Base-by-base conservation (phyloP, 1,140 invertebrate species). In the Neodiprion lecontei region DNA sequence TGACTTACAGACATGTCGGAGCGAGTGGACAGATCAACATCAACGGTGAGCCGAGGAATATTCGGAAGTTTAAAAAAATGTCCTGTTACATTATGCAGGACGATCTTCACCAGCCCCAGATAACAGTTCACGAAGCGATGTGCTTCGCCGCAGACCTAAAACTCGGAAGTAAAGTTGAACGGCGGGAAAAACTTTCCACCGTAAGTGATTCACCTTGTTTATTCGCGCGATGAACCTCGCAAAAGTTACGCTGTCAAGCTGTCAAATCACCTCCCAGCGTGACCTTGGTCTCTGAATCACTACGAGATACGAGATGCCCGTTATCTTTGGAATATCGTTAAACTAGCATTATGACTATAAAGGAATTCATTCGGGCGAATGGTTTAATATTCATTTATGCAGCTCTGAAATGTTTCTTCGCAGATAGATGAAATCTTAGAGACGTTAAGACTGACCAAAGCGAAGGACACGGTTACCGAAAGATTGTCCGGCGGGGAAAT, bases 51-150 rank as follows among this genome's bases (percentile, higher is more conserved):
- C 91, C 92, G 0, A 89, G 96, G 66, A 90, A 97, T 81, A 86
- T 96, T 67, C 88, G 92, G 12, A 89, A 91, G 65, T 98, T 98
- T 88, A 91, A 94, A 49, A 96, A 96, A 89, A 91, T 96, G 81
- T 97, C 96, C 0, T 92, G 96, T 67, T 98, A 98, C 87, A 98
- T 98, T 78, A 97, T 98, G 96, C 97, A 99, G 84, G 93, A 98
- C 72, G 96, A 98, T 87, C 89, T 97, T 17, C 88, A 97, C 7
- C 94, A 97, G 80, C 95, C 94, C 0, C 91, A 94, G 78, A 92
- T 98, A 65, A 96, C 95, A 0, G 95, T 98, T 1, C 88, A 91
- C 23, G 97, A 99, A 85, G 91, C 95, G 2, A 95, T 98, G 93
- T 89, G 91, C 73, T 93, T 97, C 79, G 95, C 96, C 0, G 95